Evolutionary conservation across 2,888 invertebrate genomes (phyloP).

Genomic region (Eilema griseolum): DNA sequence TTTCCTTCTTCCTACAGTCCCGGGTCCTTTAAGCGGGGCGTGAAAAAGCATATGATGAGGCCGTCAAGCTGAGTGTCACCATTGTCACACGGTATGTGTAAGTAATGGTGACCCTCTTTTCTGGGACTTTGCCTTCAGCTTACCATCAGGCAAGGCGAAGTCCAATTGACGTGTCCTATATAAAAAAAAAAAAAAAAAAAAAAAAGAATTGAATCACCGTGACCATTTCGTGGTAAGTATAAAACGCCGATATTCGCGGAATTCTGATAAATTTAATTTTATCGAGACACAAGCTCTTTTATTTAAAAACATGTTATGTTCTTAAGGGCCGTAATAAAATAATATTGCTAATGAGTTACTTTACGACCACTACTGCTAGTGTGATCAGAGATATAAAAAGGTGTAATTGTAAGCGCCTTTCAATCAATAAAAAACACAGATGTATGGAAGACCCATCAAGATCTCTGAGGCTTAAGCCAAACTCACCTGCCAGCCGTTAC

Average conservation of each 20-base stretch:
- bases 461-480: too few species aligned
- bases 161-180: too few species aligned
- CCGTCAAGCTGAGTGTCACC: too few species aligned
- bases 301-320: conserved; percentile 27
- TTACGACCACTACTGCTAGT: conserved; percentile 37
- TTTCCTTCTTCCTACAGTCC: too few species aligned
- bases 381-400: neutral
- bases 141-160: too few species aligned
- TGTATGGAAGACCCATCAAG: neutral
- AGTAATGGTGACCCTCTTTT: too few species aligned
- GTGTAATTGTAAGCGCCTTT: neutral
- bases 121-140: too few species aligned
- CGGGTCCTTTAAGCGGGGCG: too few species aligned
- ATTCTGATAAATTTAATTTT: conserved; percentile 17
- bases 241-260: conserved; percentile 22
- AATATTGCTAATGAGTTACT: conserved; percentile 28
- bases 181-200: too few species aligned
- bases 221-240: conserved; percentile 8
- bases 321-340: conserved; percentile 38
- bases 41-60: too few species aligned
- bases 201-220: neutral
- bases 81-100: too few species aligned
- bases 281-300: conserved; percentile 15
- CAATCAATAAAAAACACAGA: neutral
- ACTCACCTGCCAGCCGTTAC: too few species aligned